Base-by-base conservation (phyloP, 2,797 vertebrate genomes). In the Caiman crocodilus region DNA sequence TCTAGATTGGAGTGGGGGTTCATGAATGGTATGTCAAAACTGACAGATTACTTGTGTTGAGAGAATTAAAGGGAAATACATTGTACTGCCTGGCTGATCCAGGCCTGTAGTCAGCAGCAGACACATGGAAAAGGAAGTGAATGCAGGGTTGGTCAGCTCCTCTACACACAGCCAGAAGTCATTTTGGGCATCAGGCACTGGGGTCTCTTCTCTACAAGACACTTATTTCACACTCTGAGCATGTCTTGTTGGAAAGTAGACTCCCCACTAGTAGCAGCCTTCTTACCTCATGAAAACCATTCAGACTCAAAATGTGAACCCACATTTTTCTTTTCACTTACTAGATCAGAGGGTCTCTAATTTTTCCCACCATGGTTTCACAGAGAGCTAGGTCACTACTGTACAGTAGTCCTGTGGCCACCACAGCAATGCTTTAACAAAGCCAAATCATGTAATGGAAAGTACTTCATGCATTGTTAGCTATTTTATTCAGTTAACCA, bases 351-450 rank as follows among this genome's bases (percentile, higher is more conserved):
- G 16, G 64, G 14, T 50, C 42, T 50, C 10, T 50, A 50, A 50
- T 50, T 50, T 50, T 50, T 50, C 42, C 42, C 42, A 50, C 42
- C 42, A 50, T 10, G 42, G 42, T 10, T 50, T 50, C 42, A 10
- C 76, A 74, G 14, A 5, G 16, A 67, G 14, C 12, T 17, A 79
- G 61, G 42, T 15, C 73, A 60, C 64, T 85, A 56, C 12, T 57
- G 9, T 55, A 25, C 1, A 1, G 65, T 0, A 6, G 74, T 84
- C 76, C 30, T 80, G 18, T 58, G 6, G 7, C n/a, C 17, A 69
- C 60, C 26, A 61, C 65, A 69, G 65, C 32, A 17, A 18, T 69
- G 65, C 10, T 69, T 32, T 69, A 50, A 69, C 21, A 18, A 30
- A 14, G 32, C 21, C 18, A 50, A 73, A 23, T 50, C 35, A 42